Evolutionary conservation across 2,888 invertebrate genomes (phyloP), one percentile per base, ranked within the genome.

Genomic region (Lepeophtheirus nordmannii): DNA sequence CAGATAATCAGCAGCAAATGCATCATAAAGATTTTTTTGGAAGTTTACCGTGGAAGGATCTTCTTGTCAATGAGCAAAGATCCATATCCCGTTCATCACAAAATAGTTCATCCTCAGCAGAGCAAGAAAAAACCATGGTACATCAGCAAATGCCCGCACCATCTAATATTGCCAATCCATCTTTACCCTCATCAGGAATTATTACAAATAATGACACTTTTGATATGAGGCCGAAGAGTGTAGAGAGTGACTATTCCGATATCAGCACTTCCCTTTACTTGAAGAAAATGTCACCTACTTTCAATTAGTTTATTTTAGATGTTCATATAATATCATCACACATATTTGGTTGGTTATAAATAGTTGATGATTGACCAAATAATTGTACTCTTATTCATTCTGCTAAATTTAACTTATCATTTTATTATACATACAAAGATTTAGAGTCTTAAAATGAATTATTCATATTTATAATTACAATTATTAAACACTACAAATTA

Each of bases 21-120:
- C 53, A 46, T 3, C 53, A 46, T 5, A 46, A 46, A 46, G 53
- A 17, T 17, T 60, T 60, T 37, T 23, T 60, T 10, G 62, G 20
- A 10, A 20, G 39, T 20, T 17, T 62, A 9, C 62, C 41, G 14
- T 62, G 62, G 62, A 62, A 62, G 41, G 62, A 62, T 11, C 30
- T 38, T 17, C 62, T 60, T 14, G 60, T 60, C 17, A 60, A 62
- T 17, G 39, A 62, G 23, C 53, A 2, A 14, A 37, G 62, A 40
- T 41, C 62, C 14, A 39, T 20, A 39, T 62, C 62, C n/a, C 30
- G 62, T 20, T 20, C 39, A n/a, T 62, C 62, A n/a, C 30, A 39
- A n/a, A 39, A 62, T 17, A 62, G 62, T 40, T 38, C 62, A 10
- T 20, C 38, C 41, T 62, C 62, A 11, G 37, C 62, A 11, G 62